Conservation (phyloP, 2,113 vertebrate species). For the Carollia perspicillata region DNA sequence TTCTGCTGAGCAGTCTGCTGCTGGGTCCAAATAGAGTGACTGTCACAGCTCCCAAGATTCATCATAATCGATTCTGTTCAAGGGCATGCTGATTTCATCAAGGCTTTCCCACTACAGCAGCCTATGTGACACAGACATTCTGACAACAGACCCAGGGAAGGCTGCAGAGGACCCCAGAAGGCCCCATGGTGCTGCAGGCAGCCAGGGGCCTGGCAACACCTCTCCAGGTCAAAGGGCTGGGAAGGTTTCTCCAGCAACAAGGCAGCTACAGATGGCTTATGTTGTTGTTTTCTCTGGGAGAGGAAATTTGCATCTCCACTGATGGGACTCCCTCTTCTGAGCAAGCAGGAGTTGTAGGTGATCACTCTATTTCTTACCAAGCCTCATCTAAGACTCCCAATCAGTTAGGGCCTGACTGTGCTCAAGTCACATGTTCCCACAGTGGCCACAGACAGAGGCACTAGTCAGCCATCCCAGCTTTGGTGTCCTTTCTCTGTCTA, state of each 20-base stretch:
- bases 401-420: too few species aligned
- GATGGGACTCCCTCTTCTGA: accelerated
- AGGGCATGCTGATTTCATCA: not conserved
- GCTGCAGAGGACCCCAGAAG: not conserved
- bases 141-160: accelerated
- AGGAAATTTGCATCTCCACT: not conserved
- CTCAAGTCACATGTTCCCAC: not conserved
- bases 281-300: not conserved
- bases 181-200: not conserved
- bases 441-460: accelerated
- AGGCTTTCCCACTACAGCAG: not conserved
- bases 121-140: not conserved
- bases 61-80: not conserved
- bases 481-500: not conserved
- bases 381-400: not conserved
- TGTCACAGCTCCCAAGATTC: not conserved
- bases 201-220: too few species aligned
- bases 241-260: too few species aligned
- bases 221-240: accelerated
- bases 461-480: not conserved
- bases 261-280: not conserved
- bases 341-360: not conserved
- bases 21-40: accelerated
- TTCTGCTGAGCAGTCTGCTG: not conserved
- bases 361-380: too few species aligned